phyloP scores from a whole-genome alignment of 30 jellyfish, hydroid and myxozoan genomes.

The Aurelia aurita complex sp. Pacific region DNA sequence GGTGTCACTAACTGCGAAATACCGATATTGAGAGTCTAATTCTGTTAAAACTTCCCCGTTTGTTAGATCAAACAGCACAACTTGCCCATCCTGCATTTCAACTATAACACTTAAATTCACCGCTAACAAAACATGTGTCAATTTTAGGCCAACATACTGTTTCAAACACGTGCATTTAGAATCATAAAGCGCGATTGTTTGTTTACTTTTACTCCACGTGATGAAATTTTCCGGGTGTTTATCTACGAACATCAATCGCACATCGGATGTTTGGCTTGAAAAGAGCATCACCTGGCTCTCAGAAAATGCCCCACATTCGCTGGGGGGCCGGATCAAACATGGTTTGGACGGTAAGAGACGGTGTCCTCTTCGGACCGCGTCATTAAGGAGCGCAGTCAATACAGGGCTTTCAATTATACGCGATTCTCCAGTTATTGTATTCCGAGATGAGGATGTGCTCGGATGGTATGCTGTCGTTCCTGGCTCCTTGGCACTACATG shows the following conservation, averaged over 20 bases:
- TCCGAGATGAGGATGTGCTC: background rate
- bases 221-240: constrained; percentile 35
- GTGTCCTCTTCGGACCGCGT: constrained; percentile 44
- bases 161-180: constrained; percentile 23
- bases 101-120: background rate
- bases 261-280: constrained; percentile 23
- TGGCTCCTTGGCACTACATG: background rate
- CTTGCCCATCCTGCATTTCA: constrained; percentile 48
- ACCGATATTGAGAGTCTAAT: constrained; percentile 29
- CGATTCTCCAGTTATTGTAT: background rate
- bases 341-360: constrained; percentile 49
- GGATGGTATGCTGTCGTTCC: background rate
- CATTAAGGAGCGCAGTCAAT: background rate
- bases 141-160: constrained; percentile 6
- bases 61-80: constrained; percentile 35
- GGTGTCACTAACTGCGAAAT: constrained; percentile 67
- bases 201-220: constrained; percentile 50
- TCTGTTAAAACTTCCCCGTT: constrained; percentile 12
- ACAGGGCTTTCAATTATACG: constrained; percentile 1
- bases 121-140: constrained; percentile 36
- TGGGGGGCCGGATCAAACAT: constrained; percentile 59
- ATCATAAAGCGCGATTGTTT: constrained; percentile 20
- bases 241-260: constrained; percentile 37
- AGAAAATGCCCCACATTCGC: constrained; percentile 62
- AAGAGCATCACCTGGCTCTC: constrained; percentile 25